Percentiles rank a stretch among this genome's conserved stretches.
Conservation (phyloP, 35 echinoderm and acorn worm species). For the Stichopus chloronotus region DNA sequence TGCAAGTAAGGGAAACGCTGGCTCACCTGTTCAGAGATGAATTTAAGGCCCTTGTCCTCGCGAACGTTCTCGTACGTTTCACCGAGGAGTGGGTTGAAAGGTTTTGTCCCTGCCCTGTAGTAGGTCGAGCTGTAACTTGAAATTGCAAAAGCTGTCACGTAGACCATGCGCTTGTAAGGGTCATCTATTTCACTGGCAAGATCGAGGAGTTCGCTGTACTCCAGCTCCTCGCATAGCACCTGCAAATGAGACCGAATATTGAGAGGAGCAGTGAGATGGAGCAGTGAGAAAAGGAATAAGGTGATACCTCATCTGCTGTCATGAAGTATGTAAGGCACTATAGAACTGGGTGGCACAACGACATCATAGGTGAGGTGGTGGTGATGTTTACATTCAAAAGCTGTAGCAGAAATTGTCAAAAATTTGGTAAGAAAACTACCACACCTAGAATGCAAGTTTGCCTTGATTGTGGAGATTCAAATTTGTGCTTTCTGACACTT, state of each 20-base stretch:
- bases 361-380: too few relatives aligned
- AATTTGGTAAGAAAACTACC: too few relatives aligned
- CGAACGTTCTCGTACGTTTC: conserved; percentile 94
- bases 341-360: too few relatives aligned
- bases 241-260: background rate
- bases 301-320: background rate
- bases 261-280: background rate
- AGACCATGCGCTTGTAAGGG: conserved; percentile 92
- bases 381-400: too few relatives aligned
- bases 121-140: conserved; percentile 96
- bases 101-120: conserved; percentile 88
- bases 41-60: conserved; percentile 94
- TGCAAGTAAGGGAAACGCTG: background rate
- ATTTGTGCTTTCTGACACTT: too few relatives aligned
- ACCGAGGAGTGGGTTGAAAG: conserved; percentile 92
- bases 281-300: background rate
- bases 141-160: conserved; percentile 86
- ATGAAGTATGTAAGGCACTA: too few relatives aligned
- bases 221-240: conserved; percentile 95
- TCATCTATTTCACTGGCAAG: conserved; percentile 89
- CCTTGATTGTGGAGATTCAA: too few relatives aligned
- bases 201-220: conserved; percentile 98
- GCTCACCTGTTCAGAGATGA: conserved; percentile 87
- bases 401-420: too few relatives aligned
- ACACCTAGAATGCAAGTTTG: too few relatives aligned